Evolutionary conservation across 1,140 invertebrate genomes (phyloP).

Genomic region (Penaeus vannamei): DNA sequence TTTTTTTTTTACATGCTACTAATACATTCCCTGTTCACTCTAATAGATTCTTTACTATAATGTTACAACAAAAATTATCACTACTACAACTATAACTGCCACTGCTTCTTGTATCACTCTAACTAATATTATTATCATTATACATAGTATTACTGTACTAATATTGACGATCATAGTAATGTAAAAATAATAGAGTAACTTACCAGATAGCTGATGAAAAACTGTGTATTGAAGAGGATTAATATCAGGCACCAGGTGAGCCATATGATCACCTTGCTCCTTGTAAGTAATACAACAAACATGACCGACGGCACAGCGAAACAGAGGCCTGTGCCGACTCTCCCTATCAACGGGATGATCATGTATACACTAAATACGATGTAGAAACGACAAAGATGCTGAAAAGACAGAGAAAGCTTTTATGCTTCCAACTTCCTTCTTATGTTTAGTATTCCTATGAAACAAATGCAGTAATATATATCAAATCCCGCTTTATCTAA

Average conservation of each 20-base stretch:
- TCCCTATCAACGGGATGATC: slow-evolving; percentile 41
- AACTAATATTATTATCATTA: neutral
- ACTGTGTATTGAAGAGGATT: slow-evolving; percentile 61
- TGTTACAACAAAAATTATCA: no score
- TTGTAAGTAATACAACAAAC: slow-evolving; percentile 61
- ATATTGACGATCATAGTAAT: neutral
- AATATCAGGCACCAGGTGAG: slow-evolving; percentile 64
- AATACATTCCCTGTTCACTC: no score
- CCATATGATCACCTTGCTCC: slow-evolving; percentile 61
- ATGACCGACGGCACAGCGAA: slow-evolving; percentile 56
- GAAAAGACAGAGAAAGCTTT: slow-evolving; percentile 3
- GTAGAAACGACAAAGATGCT: slow-evolving; percentile 65
- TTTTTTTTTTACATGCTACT: no score
- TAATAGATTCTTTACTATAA: no score
- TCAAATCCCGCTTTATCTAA: neutral
- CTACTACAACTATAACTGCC: no score
- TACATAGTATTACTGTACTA: neutral
- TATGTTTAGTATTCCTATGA: neutral
- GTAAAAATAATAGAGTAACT: neutral
- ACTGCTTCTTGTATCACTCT: no score
- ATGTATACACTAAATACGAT: slow-evolving; percentile 60
- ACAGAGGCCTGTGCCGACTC: slow-evolving; percentile 56
- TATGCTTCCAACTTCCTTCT: neutral
- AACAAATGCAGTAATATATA: neutral
- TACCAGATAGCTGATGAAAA: slow-evolving; percentile 53